phyloP scores from a whole-genome alignment of 1,140 invertebrate species.

The Dendroctonus ponderosae region DNA sequence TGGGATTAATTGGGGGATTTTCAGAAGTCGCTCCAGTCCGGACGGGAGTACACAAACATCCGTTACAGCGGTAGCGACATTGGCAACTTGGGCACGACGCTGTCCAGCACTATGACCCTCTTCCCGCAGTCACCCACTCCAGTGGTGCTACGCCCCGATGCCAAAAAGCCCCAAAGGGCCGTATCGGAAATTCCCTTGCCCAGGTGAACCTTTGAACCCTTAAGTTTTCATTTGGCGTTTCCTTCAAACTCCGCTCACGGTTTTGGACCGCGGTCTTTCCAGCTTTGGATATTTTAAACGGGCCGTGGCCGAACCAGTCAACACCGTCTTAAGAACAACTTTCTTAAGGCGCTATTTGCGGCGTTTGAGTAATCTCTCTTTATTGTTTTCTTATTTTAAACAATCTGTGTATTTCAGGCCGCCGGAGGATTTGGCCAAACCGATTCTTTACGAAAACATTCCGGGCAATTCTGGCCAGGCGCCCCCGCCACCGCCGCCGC shows the following conservation, averaged over 20 bases:
- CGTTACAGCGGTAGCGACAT: constrained; percentile 57
- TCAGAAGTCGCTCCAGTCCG: constrained; percentile 76
- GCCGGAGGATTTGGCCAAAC: constrained; percentile 47
- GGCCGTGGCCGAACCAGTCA: too few species aligned
- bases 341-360: too few species aligned
- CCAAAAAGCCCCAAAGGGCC: constrained; percentile 42
- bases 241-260: too few species aligned
- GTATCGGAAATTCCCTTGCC: constrained; percentile 45
- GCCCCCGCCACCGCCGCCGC: constrained; percentile 40
- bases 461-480: constrained; percentile 36
- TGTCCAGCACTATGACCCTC: constrained; percentile 20
- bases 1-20: not conserved
- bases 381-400: too few species aligned
- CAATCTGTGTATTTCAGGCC: too few species aligned
- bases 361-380: too few species aligned
- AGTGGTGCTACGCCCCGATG: constrained; percentile 40
- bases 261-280: too few species aligned
- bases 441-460: constrained; percentile 51
- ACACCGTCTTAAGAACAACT: too few species aligned
- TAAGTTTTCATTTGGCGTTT: too few species aligned
- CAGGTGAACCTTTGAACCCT: too few species aligned
- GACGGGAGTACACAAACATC: constrained; percentile 91
- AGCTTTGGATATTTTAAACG: too few species aligned
- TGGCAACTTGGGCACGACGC: constrained; percentile 37
- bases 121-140: constrained; percentile 33